phyloP scores from a whole-genome alignment of 2,888 invertebrate species.

The Morpho achilles region DNA sequence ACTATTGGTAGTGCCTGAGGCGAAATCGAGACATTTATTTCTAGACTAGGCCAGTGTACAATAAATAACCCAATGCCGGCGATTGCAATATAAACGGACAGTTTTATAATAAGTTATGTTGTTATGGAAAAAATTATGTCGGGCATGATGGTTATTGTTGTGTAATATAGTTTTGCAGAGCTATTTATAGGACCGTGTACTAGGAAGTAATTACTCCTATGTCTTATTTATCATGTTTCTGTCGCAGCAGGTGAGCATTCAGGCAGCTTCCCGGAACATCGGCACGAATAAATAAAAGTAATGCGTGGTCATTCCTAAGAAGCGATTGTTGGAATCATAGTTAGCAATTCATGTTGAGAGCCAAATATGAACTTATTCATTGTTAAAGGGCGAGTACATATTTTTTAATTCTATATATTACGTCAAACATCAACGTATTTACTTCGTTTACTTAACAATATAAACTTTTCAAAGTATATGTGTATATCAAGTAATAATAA shows the following conservation, averaged over 20 bases:
- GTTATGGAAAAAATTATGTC: constrained; percentile 37
- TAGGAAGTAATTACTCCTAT: constrained; percentile 73
- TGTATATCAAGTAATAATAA: too few relatives aligned
- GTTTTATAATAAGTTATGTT: constrained; percentile 42
- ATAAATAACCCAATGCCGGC: constrained; percentile 55
- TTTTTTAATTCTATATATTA: background rate
- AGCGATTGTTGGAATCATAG: constrained; percentile 11
- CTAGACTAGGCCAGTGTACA: constrained; percentile 39
- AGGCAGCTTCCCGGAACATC: constrained; percentile 46
- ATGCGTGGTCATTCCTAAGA: constrained; percentile 18
- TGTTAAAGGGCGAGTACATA: background rate
- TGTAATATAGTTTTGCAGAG: constrained; percentile 54
- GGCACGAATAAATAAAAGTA: constrained; percentile 26
- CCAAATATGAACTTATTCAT: too few relatives aligned
- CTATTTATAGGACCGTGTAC: constrained; percentile 57
- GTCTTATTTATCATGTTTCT: constrained; percentile 67
- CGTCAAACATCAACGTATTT: background rate
- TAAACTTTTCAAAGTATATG: too few relatives aligned
- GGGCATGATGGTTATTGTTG: constrained; percentile 45
- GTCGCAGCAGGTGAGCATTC: constrained; percentile 65
- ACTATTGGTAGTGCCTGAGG: constrained; percentile 33
- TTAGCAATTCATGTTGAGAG: too few relatives aligned
- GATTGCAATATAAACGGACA: constrained; percentile 52
- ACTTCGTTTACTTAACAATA: too few relatives aligned
- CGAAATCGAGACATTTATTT: constrained; percentile 41